Evolutionary conservation across 2,888 invertebrate genomes (phyloP).

Genomic region (Eilema griseolum): DNA sequence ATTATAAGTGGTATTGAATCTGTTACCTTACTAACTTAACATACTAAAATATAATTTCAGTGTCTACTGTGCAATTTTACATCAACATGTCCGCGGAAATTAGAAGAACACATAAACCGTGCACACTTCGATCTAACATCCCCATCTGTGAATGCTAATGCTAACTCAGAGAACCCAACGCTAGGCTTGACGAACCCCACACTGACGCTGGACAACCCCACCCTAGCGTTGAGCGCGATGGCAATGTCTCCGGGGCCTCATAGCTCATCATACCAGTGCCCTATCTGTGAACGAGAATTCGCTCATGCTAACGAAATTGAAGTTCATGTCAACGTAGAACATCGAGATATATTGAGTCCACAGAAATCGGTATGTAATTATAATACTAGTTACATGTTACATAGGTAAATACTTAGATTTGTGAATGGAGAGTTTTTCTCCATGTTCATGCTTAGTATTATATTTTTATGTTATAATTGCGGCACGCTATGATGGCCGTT

Average conservation of each 20-base stretch:
- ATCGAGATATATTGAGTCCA: slow-evolving; percentile 93
- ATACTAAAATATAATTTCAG: slow-evolving; percentile 68
- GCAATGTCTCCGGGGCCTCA: slow-evolving; percentile 81
- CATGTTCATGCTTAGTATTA: too few species aligned
- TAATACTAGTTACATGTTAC: not conserved
- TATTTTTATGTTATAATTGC: too few species aligned
- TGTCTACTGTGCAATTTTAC: slow-evolving; percentile 93
- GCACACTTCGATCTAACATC: slow-evolving; percentile 94
- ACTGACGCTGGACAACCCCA: slow-evolving; percentile 70
- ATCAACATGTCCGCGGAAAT: slow-evolving; percentile 90
- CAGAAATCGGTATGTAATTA: slow-evolving; percentile 72
- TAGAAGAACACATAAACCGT: slow-evolving; percentile 94
- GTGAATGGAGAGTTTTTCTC: too few species aligned
- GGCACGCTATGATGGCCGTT: too few species aligned
- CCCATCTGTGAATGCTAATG: slow-evolving; percentile 87
- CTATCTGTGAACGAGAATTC: slow-evolving; percentile 92
- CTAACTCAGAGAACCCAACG: slow-evolving; percentile 72
- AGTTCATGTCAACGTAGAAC: slow-evolving; percentile 94
- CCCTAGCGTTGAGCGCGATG: slow-evolving; percentile 73
- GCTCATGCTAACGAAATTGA: slow-evolving; percentile 92
- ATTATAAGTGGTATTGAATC: not conserved
- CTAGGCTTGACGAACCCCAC: slow-evolving; percentile 70
- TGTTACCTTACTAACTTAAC: not conserved
- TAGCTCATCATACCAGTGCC: slow-evolving; percentile 89
- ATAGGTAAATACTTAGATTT: too few species aligned